Base-by-base conservation (phyloP, 2,888 invertebrate species). In the Philonicus albiceps region DNA sequence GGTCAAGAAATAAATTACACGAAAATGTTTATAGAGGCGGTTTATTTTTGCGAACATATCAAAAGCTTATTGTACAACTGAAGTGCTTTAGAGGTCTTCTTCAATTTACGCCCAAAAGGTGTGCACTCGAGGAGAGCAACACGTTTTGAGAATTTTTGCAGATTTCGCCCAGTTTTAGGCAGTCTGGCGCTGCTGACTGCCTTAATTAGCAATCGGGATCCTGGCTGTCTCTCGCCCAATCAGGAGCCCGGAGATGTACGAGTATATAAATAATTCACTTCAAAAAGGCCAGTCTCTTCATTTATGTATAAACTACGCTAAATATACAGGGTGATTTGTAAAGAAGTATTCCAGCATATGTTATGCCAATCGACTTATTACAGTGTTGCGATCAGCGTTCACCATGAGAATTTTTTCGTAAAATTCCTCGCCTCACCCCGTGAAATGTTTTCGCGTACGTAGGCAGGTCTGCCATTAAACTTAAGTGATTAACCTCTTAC, bases 1-100 rank as follows among this genome's bases (percentile, higher is more conserved):
- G 78, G 78, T 43, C 55, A 81, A 30, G 81, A 81, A 81, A 81
- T 81, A 81, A 81, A 81, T 81, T 81, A 81, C 31, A 34, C 34
- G 22, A 53, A 55, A 81, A 55, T 81, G 53, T 37, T 76, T 78
- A 13, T 27, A 27, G 30, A 49, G 37, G 78, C 49, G 78, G 49
- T 64, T 78, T 78, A 78, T 78, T 78, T 53, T 64, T 78, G 49
- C 22, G 78, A 16, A 49, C 30, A 16, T 78, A 30, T 78, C 27
- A 49, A 78, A 49, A 76, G 74, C 34, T 74, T 34, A 19, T 74
- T 74, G 74, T 74, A 74, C 31, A 5, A 30, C n/a, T 64, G 22
- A 27, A 64, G 64, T 64, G 64, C 64, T 64, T 64, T 64, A 64
- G 64, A 27, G 64, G 11, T 64, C 64, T 27, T 7, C 27, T 64